Percentiles rank a stretch among this genome's conserved stretches.
phyloP scores from a whole-genome alignment of 2,113 vertebrate species.

The Recurvirostra avosetta region DNA sequence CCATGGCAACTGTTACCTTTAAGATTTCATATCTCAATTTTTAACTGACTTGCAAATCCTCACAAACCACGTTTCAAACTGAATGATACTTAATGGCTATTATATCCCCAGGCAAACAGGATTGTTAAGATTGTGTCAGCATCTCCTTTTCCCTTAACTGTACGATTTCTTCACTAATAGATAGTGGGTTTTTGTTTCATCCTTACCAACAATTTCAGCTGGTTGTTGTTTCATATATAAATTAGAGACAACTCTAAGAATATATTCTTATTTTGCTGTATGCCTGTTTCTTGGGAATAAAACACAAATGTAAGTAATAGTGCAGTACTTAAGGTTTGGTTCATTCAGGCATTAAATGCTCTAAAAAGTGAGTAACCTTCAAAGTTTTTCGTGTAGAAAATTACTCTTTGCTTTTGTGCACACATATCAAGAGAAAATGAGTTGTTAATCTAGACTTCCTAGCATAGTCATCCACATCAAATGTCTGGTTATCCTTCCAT shows the following conservation, averaged over 20 bases:
- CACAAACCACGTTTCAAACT: background rate
- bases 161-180: background rate
- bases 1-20: background rate
- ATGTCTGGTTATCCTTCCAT: background rate
- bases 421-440: background rate
- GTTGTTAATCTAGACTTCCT: background rate
- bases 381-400: background rate
- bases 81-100: slow-evolving; percentile 9
- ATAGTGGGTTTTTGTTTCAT: background rate
- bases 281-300: background rate
- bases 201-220: background rate
- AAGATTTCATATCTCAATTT: slow-evolving; percentile 9
- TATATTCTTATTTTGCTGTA: background rate
- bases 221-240: slow-evolving; percentile 12
- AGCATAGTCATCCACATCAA: background rate
- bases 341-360: background rate
- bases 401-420: background rate
- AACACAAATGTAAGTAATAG: background rate
- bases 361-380: background rate
- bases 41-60: slow-evolving; percentile 9
- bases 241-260: background rate
- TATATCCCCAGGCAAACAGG: slow-evolving; percentile 33
- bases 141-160: background rate
- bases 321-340: background rate
- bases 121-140: background rate